These are phyloP conservation scores for Limnephilus auricula DNA, from an alignment of 2,888 invertebrate genomes.

Conservation along the genomic window DNA sequence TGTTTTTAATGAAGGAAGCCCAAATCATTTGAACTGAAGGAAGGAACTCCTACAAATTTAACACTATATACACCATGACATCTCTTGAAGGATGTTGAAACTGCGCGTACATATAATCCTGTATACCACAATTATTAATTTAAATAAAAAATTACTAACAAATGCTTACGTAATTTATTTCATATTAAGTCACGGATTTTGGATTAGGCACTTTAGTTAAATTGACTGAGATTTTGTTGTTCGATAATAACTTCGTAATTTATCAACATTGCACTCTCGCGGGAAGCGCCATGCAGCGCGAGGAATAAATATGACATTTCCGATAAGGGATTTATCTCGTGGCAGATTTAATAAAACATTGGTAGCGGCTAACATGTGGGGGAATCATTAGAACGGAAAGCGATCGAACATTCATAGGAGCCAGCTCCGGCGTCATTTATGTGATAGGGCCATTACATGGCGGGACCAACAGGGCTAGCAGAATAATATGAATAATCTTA, in stretches of 20 bases:
- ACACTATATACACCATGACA: no score
- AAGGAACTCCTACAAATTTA: no score
- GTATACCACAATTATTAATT: no score
- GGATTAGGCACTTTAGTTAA: no score
- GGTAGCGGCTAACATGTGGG: slow-evolving; percentile 10
- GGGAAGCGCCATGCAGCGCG: background rate
- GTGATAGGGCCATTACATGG: slow-evolving; percentile 13
- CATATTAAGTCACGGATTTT: no score
- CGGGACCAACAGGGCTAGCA: background rate
- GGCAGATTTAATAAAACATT: slow-evolving; percentile 23
- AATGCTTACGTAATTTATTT: no score
- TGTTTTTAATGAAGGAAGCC: no score
- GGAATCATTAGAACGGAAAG: slow-evolving; percentile 38
- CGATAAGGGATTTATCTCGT: background rate
- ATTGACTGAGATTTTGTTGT: no score
- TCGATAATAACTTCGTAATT: background rate
- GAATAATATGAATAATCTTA: background rate
- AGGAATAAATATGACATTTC: background rate
- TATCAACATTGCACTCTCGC: background rate
- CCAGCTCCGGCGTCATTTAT: slow-evolving; percentile 14
- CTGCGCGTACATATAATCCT: no score
- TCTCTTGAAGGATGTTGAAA: no score
- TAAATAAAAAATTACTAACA: no score
- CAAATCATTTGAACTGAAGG: no score
- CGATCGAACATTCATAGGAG: slow-evolving; percentile 8